These are phyloP conservation scores for Coelinius sp. DNA, from an alignment of 2,888 invertebrate genomes.

Conservation along the genomic window DNA sequence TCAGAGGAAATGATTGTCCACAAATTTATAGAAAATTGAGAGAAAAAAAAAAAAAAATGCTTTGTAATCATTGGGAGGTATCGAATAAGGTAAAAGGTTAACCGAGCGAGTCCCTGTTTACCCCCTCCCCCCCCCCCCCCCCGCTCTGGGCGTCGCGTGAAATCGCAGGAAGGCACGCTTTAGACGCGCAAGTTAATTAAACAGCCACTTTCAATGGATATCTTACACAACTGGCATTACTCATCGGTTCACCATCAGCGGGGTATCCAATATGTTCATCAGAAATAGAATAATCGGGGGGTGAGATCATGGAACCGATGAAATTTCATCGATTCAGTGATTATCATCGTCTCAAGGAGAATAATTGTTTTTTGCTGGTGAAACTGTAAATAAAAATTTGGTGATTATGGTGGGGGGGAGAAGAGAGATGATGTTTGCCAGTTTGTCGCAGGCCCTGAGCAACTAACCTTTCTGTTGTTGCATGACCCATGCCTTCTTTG, in stretches of 20 bases:
- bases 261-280: too few species aligned
- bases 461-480: constrained; percentile 68
- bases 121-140: constrained; percentile 36
- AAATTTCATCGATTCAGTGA: constrained; percentile 52
- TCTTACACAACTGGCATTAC: constrained; percentile 38
- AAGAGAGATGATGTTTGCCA: constrained; percentile 59
- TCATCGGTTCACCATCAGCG: not conserved
- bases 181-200: constrained; percentile 54
- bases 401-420: not conserved
- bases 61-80: not conserved
- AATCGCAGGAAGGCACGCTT: constrained; percentile 57
- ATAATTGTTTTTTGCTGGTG: constrained; percentile 24
- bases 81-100: constrained; percentile 55
- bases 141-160: constrained; percentile 52
- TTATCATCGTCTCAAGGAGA: constrained; percentile 36
- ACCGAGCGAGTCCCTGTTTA: constrained; percentile 54
- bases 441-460: constrained; percentile 67
- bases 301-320: constrained; percentile 19
- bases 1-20: constrained; percentile 22
- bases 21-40: constrained; percentile 49
- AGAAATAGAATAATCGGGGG: too few species aligned
- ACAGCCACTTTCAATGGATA: constrained; percentile 30
- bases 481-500: constrained; percentile 65
- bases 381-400: too few species aligned
- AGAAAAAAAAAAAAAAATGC: not conserved